phyloP scores from a whole-genome alignment of 1,140 invertebrate genomes.

The Ganaspis sp. region DNA sequence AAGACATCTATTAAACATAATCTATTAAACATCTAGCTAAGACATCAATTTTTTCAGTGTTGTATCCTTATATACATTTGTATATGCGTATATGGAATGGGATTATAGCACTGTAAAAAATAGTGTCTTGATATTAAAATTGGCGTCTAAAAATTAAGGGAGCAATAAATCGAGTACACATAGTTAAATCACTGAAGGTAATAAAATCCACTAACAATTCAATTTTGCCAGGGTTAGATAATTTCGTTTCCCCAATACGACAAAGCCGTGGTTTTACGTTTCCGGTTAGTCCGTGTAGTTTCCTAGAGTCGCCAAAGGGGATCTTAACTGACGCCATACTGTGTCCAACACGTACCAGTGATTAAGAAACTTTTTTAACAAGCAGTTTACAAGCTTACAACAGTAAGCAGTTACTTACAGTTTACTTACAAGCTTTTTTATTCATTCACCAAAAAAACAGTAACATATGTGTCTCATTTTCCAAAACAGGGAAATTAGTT shows the following conservation, averaged over 20 bases:
- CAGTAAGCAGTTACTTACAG: too few species aligned
- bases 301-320: slow-evolving; percentile 61
- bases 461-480: background rate
- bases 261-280: slow-evolving; percentile 61
- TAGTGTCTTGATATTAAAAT: too few species aligned
- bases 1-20: too few species aligned
- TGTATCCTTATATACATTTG: too few species aligned
- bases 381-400: background rate
- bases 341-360: slow-evolving; percentile 60
- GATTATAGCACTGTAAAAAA: too few species aligned
- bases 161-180: background rate
- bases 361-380: slow-evolving; percentile 46
- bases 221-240: slow-evolving; percentile 64
- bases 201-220: slow-evolving; percentile 60
- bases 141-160: too few species aligned
- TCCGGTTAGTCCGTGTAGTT: slow-evolving; percentile 56
- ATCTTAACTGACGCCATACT: slow-evolving; percentile 61
- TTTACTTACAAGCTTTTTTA: background rate
- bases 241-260: slow-evolving; percentile 66
- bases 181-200: slow-evolving; percentile 44
- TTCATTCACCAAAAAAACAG: background rate
- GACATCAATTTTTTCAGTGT: too few species aligned
- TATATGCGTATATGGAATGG: too few species aligned
- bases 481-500: background rate
- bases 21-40: too few species aligned